Evolutionary conservation across 2,113 vertebrate genomes (phyloP), one percentile per base, ranked within the genome.

Genomic region (Charadrius vociferus): DNA sequence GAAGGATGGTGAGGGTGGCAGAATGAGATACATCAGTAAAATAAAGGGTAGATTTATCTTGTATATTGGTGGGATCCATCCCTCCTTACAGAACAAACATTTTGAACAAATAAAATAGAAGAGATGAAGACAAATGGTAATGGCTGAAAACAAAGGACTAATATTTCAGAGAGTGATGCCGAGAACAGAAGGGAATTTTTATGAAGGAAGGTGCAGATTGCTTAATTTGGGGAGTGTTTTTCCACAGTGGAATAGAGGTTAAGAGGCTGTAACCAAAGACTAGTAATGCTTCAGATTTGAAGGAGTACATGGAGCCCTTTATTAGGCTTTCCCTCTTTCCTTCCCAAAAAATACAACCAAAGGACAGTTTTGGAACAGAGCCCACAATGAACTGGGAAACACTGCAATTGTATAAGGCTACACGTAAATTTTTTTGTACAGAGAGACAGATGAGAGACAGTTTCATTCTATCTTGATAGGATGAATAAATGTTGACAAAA

Each of bases 21-120:
- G 63, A 74, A 62, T 0, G 10, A 1, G 3, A 67, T 26, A 59
- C 5, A 4, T 22, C 0, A 3, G 6, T 9, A 79, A 5, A 11
- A 84, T 21, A 79, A 91, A 49, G 12, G 26, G 8, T 5, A 63
- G 29, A 50, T 62, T 88, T 66, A 17, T 65, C 23, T 61, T 45
- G 4, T 53, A 3, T 29, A 15, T 22, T 8, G 29, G 20, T 52
- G 36, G 50, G 43, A 88, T 66, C 11, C 14, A 58, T 12, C 6
- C 59, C 26, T 84, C 61, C 47, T 50, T 67, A 63, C 18, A 81
- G 29, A 91, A 83, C 16, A 86, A 89, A 81, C 0, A 9, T 30
- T 81, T 66, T 37, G 8, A 86, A 81, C 4, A 63, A 58, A 65
- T 41, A 17, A 74, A 79, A 52, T 53, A 7, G 6, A 29, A 65